phyloP scores from a whole-genome alignment of 2,113 vertebrate genomes.

The Apus apus region DNA sequence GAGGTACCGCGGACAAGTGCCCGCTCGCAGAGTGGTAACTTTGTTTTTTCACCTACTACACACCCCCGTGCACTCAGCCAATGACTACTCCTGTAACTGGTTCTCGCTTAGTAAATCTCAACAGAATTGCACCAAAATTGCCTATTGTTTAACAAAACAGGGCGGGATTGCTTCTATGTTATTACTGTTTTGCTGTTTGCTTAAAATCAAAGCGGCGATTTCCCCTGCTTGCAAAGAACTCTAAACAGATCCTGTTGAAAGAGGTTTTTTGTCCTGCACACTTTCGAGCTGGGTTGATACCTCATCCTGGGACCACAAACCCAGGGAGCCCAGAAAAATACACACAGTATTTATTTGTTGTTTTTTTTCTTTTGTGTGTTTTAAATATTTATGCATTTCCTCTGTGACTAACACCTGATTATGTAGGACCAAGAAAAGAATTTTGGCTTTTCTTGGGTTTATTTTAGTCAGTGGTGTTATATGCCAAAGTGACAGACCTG shows the following conservation, averaged over 20 bases:
- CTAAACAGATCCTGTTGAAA: not conserved
- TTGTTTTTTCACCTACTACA: not conserved
- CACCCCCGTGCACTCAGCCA: not conserved
- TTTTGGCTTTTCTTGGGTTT: not conserved
- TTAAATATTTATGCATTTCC: not conserved
- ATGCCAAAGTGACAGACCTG: not conserved
- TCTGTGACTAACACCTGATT: not conserved
- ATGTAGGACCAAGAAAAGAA: not conserved
- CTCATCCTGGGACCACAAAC: not conserved
- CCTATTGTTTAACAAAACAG: not conserved
- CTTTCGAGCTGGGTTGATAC: fast-evolving
- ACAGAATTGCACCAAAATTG: not conserved
- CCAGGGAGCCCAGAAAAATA: not conserved
- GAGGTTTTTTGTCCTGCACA: not conserved
- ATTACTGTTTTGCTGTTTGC: not conserved
- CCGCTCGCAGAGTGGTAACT: not conserved
- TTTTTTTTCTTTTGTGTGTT: not conserved
- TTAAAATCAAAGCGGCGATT: not conserved
- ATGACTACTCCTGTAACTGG: fast-evolving
- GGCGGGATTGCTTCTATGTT: not conserved
- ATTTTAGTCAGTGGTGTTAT: fast-evolving
- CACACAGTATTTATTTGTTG: fast-evolving
- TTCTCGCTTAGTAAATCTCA: not conserved
- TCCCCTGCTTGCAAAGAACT: not conserved
- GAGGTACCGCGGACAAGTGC: too few relatives aligned